A percentile compares a stretch with the other conserved stretches of the same genome.
phyloP scores from a whole-genome alignment of 2,113 vertebrate species.

The Elachura formosa region DNA sequence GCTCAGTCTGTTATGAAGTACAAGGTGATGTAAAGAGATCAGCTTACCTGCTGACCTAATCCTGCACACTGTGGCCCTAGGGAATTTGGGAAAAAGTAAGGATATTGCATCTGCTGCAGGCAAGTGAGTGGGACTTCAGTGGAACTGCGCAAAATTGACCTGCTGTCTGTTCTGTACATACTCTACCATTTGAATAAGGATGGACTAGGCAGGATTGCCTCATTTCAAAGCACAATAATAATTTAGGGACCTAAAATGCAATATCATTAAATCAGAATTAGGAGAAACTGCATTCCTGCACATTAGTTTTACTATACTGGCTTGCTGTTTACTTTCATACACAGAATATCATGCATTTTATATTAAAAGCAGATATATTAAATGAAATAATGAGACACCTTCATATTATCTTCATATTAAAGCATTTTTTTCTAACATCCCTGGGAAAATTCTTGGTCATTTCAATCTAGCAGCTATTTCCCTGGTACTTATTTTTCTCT shows the following conservation, averaged over 20 bases:
- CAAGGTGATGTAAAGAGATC: not conserved
- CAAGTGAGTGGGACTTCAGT: not conserved
- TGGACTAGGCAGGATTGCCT: not conserved
- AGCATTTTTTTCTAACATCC: not conserved
- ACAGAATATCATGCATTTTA: not conserved
- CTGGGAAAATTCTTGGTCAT: not conserved
- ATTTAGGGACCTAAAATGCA: not conserved
- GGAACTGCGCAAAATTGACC: not conserved
- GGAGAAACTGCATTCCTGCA: not conserved
- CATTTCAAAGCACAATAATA: not conserved
- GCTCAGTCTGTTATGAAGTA: not conserved
- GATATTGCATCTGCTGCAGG: not conserved
- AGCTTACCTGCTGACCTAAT: not conserved
- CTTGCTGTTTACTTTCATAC: not conserved
- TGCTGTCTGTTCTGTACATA: not conserved
- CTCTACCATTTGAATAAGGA: not conserved
- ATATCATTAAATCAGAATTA: not conserved
- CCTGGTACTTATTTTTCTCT: constrained; percentile 40
- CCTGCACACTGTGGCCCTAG: not conserved
- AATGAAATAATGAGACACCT: not conserved
- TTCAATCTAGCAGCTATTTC: constrained; percentile 20
- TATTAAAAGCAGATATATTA: not conserved
- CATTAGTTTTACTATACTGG: not conserved
- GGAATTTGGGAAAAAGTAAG: not conserved
- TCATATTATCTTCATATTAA: not conserved